A percentile compares a stretch with the other conserved stretches of the same genome.
phyloP scores from a whole-genome alignment of 1,140 invertebrate genomes.

The Myzus persicae region DNA sequence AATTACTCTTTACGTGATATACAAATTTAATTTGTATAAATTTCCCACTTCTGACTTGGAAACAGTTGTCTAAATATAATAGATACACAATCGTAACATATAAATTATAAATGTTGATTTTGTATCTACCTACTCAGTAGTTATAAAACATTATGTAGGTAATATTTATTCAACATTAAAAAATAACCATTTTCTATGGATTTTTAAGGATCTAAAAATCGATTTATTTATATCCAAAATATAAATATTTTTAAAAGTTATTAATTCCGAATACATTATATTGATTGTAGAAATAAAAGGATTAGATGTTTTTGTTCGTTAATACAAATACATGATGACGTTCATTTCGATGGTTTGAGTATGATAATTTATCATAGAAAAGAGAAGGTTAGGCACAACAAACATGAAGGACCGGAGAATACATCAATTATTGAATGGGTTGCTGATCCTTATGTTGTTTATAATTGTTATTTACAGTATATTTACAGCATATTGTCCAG shows the following conservation, averaged over 20 bases:
- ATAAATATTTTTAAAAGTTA: not conserved
- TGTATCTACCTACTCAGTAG: not conserved
- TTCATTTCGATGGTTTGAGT: not conserved
- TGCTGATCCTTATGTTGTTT: not conserved
- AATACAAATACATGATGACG: not conserved
- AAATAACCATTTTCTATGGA: not conserved
- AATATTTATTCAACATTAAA: not conserved
- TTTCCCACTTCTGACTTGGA: not conserved
- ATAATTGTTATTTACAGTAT: not conserved
- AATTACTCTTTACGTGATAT: not conserved
- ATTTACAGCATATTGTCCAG: not conserved
- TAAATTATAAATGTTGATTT: not conserved
- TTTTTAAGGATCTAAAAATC: not conserved
- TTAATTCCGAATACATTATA: not conserved
- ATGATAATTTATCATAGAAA: not conserved
- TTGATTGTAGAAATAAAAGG: not conserved
- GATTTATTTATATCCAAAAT: not conserved
- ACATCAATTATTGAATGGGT: not conserved
- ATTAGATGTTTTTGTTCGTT: not conserved
- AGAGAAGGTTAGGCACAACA: not conserved
- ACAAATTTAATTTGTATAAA: not conserved
- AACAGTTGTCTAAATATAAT: not conserved
- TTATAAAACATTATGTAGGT: not conserved
- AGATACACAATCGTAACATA: not conserved
- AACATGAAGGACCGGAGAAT: not conserved